These are phyloP conservation scores for Paracyclopina nana DNA, from an alignment of 1,140 invertebrate genomes.

Conservation along the genomic window DNA sequence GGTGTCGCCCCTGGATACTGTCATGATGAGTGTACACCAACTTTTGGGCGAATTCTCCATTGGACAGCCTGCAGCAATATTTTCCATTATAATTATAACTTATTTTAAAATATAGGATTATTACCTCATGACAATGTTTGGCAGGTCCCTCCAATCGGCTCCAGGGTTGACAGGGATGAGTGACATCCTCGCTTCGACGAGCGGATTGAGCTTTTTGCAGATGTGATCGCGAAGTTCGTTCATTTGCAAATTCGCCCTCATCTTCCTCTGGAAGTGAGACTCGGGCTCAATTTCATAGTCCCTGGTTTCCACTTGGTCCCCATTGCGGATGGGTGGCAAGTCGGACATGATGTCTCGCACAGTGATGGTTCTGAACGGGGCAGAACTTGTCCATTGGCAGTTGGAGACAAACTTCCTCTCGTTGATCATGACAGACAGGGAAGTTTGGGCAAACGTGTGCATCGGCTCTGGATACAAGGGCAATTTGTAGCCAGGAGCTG, in stretches of 20 bases:
- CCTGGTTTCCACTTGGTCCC: conserved; percentile 44
- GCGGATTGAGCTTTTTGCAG: conserved; percentile 59
- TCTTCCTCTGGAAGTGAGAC: conserved; percentile 52
- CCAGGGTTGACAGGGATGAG: conserved; percentile 50
- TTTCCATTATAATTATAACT: too few relatives aligned
- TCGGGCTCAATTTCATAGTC: conserved; percentile 49
- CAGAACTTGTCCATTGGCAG: conserved; percentile 26
- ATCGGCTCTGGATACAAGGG: conserved; percentile 57
- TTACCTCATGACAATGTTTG: conserved; percentile 48
- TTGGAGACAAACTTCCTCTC: conserved; percentile 35
- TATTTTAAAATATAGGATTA: too few relatives aligned
- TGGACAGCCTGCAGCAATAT: too few relatives aligned
- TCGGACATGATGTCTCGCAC: conserved; percentile 63
- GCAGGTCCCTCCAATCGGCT: conserved; percentile 68
- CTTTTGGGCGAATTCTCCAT: conserved; percentile 24
- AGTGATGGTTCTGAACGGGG: conserved; percentile 48
- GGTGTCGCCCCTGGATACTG: conserved; percentile 40
- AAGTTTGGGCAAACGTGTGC: conserved; percentile 52
- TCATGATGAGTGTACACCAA: conserved; percentile 45
- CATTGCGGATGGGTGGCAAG: conserved; percentile 34
- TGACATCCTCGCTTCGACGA: conserved; percentile 54
- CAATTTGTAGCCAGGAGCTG: conserved; percentile 55
- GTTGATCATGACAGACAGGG: conserved; percentile 48
- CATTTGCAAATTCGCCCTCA: conserved; percentile 26
- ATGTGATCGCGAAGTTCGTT: conserved; percentile 41